These are phyloP conservation scores for Spilarctia lutea DNA, from an alignment of 2,888 invertebrate species.

Conservation along the genomic window DNA sequence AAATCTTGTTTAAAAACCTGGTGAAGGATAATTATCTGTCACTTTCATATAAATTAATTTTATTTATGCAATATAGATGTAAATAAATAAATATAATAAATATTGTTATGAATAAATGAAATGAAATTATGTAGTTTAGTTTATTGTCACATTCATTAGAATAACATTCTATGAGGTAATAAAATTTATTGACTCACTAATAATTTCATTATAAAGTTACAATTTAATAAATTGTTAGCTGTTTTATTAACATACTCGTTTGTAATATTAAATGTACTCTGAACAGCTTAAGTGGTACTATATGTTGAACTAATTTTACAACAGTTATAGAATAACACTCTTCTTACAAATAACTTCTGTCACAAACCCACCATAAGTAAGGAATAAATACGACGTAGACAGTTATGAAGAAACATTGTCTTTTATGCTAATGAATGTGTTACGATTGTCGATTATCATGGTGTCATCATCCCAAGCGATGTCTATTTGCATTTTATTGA, in stretches of 20 bases:
- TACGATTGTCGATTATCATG: conserved; percentile 64
- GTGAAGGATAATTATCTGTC: no score
- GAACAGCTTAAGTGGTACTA: neutral
- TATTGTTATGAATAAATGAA: no score
- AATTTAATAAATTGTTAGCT: neutral
- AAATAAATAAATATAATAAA: no score
- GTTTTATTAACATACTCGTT: neutral
- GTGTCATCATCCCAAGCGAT: conserved; percentile 66
- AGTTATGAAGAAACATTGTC: conserved; percentile 41
- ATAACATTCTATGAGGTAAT: no score
- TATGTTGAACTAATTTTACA: neutral
- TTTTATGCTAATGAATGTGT: conserved; percentile 61
- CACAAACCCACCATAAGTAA: conserved; percentile 24
- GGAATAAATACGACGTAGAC: conserved; percentile 38
- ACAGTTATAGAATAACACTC: neutral
- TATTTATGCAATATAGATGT: no score
- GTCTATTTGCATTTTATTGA: conserved; percentile 76
- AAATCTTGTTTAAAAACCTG: no score
- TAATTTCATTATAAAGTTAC: no score
- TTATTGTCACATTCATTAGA: no score
- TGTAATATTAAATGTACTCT: neutral
- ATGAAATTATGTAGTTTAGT: no score
- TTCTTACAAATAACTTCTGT: conserved; percentile 24
- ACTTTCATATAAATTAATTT: no score
- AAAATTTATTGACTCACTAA: no score